Percentiles rank a stretch among this genome's conserved stretches.
phyloP scores from a whole-genome alignment of 2,888 invertebrate species.

The Drosophila rellima region DNA sequence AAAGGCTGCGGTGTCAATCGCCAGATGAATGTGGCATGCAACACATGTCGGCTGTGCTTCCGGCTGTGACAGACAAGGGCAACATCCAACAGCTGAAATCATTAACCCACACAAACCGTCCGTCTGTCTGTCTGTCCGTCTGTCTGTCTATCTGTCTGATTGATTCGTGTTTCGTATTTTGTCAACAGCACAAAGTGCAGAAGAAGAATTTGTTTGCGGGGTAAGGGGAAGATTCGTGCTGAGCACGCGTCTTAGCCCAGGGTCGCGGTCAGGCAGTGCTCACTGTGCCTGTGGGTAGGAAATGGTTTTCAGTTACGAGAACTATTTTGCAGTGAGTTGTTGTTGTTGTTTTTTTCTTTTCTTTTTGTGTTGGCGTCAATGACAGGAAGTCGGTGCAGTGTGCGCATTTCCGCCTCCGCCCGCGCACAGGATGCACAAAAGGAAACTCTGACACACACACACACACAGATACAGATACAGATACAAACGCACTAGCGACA shows the following conservation, averaged over 20 bases:
- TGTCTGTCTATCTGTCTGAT: constrained; percentile 37
- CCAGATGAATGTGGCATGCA: constrained; percentile 11
- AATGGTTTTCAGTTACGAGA: constrained; percentile 76
- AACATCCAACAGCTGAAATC: constrained; percentile 40
- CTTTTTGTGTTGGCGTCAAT: constrained; percentile 62
- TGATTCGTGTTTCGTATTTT: constrained; percentile 48
- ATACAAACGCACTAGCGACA: constrained; percentile 7
- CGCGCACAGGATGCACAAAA: constrained; percentile 77
- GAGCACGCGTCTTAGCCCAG: constrained; percentile 33
- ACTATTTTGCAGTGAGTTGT: constrained; percentile 28
- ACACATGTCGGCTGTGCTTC: constrained; percentile 45
- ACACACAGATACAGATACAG: constrained; percentile 28
- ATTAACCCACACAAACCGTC: constrained; percentile 39
- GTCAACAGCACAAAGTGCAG: constrained; percentile 39
- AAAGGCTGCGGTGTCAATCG: constrained; percentile 13
- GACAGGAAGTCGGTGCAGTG: constrained; percentile 78
- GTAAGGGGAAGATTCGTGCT: neutral
- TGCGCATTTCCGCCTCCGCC: constrained; percentile 76
- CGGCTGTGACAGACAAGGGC: constrained; percentile 31
- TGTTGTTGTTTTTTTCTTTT: too few relatives aligned
- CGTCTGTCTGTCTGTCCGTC: constrained; percentile 19
- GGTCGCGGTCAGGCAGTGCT: constrained; percentile 11
- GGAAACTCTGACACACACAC: constrained; percentile 61
- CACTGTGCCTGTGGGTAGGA: constrained; percentile 37
- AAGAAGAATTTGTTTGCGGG: neutral